These are phyloP conservation scores for Eupithecia tripunctaria DNA, from an alignment of 2,888 invertebrate species.

Conservation along the genomic window DNA sequence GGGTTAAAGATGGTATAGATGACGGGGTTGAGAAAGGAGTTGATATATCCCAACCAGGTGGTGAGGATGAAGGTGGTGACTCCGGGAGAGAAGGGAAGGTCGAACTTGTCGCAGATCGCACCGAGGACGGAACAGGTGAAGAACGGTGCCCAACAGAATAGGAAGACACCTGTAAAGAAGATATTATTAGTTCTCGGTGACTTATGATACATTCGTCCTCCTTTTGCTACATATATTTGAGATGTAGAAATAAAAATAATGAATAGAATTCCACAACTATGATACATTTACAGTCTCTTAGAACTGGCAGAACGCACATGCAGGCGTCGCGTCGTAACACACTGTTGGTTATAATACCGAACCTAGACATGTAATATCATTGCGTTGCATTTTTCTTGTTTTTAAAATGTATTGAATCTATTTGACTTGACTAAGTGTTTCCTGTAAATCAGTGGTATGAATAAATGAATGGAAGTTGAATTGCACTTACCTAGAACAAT, in stretches of 20 bases:
- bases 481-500: constrained; percentile 94
- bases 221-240: too few species aligned
- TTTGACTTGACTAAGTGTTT: too few species aligned
- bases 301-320: not conserved
- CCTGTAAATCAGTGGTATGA: too few species aligned
- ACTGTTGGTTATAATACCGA: not conserved
- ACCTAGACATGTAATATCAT: not conserved
- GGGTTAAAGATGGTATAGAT: constrained; percentile 98
- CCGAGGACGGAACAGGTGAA: constrained; percentile 99
- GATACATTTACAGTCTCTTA: too few species aligned
- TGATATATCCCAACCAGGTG: constrained; percentile 99
- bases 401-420: too few species aligned
- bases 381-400: too few species aligned
- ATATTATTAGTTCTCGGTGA: not conserved
- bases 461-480: too few species aligned
- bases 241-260: too few species aligned
- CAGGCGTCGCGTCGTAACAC: not conserved
- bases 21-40: constrained; percentile 96
- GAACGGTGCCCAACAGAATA: constrained; percentile 99
- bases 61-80: constrained; percentile 96
- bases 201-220: not conserved
- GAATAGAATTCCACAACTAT: too few species aligned
- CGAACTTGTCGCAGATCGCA: constrained; percentile 96
- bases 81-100: constrained; percentile 91
- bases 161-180: constrained; percentile 93